Base-by-base conservation (phyloP, 2,888 invertebrate genomes). In the Macrosiphum euphorbiae region DNA sequence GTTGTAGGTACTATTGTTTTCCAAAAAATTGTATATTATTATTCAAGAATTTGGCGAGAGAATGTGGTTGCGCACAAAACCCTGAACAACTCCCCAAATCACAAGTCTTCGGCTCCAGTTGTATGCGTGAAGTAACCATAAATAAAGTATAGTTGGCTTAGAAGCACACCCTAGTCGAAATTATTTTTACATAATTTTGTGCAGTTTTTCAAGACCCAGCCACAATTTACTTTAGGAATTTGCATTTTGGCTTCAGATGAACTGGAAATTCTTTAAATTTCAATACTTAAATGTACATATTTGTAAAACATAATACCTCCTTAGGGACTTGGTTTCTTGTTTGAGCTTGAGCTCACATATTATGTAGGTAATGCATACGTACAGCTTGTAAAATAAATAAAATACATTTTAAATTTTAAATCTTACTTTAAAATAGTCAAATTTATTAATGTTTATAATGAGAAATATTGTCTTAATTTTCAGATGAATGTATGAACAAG, bases 401-500 rank as follows among this genome's bases (percentile, higher is more conserved):
- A 47, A 47, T 47, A 47, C 0, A 47, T 58, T 58, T 58, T 1
- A 26, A 28, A 28, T 58, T 8, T 26, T 0, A 28, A 61, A 61
- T 61, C 28, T 61, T 11, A 11, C 28, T 61, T 61, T n/a, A n/a
- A 67, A n/a, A 67, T 67, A 67, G 16, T 67, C n/a, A 67, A 67
- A 26, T 78, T 35, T 78, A 78, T 35, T 35, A 24, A 35, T 26
- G 8, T 7, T 55, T 55, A 24, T 35, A 20, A 78, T 90, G 67
- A 1, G 28, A 35, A 58, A 58, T 44, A 84, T 91, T 58, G 55
- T 87, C 61, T 85, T 89, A 88, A 94, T 94, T 96, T 96, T 88
- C 95, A 97, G 97, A 99, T 96, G 99, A 99, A 96, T 99, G 99
- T 96, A 98, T 99, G 96, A 98, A 98, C 95, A 99, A 99, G 96